Conservation (phyloP, 2,113 vertebrate species). For the Oncorhynchus nerka region DNA sequence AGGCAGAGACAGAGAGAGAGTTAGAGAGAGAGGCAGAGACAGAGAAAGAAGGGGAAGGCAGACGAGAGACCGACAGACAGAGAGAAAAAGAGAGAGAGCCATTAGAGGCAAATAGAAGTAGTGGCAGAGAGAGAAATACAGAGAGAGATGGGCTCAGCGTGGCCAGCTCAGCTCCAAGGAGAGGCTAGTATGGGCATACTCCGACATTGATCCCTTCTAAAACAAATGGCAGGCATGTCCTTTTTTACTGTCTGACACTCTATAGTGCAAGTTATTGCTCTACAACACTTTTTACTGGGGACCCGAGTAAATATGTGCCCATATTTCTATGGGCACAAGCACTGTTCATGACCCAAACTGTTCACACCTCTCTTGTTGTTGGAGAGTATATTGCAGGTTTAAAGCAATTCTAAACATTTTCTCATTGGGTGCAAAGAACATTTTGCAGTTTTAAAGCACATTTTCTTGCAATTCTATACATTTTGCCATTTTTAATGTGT, state of each 20-base stretch:
- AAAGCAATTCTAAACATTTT: no score
- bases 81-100: conserved; percentile 23
- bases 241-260: background rate
- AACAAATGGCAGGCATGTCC: background rate
- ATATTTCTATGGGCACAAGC: no score
- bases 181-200: background rate
- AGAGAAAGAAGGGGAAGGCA: conserved; percentile 1
- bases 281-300: no score
- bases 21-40: conserved; percentile 19
- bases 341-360: no score
- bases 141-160: background rate
- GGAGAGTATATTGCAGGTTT: no score
- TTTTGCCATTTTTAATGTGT: no score
- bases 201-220: background rate
- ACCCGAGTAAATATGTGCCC: no score
- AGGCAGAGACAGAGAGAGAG: conserved; percentile 9
- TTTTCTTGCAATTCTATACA: no score
- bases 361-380: no score
- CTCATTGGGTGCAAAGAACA: no score
- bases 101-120: background rate
- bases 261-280: background rate
- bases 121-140: background rate
- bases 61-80: background rate
- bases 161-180: background rate
- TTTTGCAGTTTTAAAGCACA: no score